Conservation (phyloP, 30 jellyfish, hydroid and myxozoan genomes). For the Sanderia malayensis region DNA sequence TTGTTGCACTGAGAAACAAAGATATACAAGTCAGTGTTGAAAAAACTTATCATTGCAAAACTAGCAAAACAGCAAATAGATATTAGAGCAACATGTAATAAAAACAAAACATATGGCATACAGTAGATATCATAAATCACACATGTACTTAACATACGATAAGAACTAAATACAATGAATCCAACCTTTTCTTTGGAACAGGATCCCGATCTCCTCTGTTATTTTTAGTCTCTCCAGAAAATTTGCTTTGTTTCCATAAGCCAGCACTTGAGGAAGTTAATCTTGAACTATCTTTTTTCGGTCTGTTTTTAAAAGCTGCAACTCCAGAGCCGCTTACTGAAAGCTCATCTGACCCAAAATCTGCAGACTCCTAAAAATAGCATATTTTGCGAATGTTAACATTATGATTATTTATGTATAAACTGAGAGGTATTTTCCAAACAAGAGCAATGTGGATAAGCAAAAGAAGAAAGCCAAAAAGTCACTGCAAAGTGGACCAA, state of each 20-base stretch:
- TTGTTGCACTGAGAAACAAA: neutral
- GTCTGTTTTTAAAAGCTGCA: conserved; percentile 22
- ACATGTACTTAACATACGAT: too few species aligned
- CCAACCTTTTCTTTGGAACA: conserved; percentile 20
- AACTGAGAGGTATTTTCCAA: too few species aligned
- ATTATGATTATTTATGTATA: too few species aligned
- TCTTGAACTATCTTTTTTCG: conserved; percentile 1
- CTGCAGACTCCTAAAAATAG: conserved; percentile 58
- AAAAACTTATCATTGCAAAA: too few species aligned
- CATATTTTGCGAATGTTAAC: too few species aligned
- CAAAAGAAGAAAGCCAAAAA: too few species aligned
- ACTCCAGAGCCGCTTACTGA: conserved; percentile 64
- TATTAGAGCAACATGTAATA: neutral
- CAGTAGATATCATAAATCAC: neutral
- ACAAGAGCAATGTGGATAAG: too few species aligned
- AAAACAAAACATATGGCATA: neutral
- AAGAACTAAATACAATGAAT: neutral
- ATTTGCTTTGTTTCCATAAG: too few species aligned
- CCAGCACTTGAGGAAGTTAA: too few species aligned
- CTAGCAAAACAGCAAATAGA: neutral
- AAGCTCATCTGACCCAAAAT: conserved; percentile 35
- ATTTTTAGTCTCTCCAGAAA: too few species aligned
- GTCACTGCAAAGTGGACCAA: too few species aligned
- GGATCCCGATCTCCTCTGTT: too few species aligned
- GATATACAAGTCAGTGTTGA: neutral